Percentiles rank a stretch among this genome's conserved stretches.
These are phyloP conservation scores for Marisa cornuarietis DNA, from an alignment of 1,140 invertebrate species.

Conservation along the genomic window DNA sequence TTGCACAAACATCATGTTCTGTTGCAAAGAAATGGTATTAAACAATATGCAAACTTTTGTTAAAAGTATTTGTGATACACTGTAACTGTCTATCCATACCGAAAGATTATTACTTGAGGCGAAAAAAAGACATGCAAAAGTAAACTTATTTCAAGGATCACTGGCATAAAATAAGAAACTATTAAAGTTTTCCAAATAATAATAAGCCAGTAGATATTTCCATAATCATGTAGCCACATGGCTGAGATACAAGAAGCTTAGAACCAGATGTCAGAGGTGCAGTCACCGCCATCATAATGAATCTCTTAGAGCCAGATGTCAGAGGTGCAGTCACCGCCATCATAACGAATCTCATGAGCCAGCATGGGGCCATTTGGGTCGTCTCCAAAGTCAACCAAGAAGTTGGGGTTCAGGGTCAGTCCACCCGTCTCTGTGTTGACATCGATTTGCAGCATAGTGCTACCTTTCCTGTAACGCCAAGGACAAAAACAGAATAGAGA, in stretches of 20 bases:
- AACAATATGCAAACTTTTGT: neutral
- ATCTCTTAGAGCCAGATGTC: constrained; percentile 97
- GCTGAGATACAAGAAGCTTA: neutral
- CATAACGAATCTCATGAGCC: constrained; percentile 94
- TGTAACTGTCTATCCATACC: neutral
- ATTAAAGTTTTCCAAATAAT: neutral
- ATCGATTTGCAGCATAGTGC: constrained; percentile 84
- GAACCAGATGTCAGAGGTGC: constrained; percentile 94
- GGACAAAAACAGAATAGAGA: neutral
- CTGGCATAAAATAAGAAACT: neutral
- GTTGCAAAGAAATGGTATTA: neutral
- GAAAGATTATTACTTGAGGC: neutral
- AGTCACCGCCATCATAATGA: constrained; percentile 92
- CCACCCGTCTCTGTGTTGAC: constrained; percentile 86
- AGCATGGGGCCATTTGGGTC: constrained; percentile 89
- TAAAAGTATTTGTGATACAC: neutral
- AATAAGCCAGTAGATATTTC: neutral
- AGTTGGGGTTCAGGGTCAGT: constrained; percentile 85
- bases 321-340: constrained; percentile 95
- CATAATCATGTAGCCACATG: neutral
- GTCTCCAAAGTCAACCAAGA: constrained; percentile 90
- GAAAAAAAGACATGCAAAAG: neutral
- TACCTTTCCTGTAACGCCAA: constrained; percentile 74
- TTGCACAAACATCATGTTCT: neutral
- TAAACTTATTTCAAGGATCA: neutral